A percentile compares a stretch with the other conserved stretches of the same genome.
Conservation (phyloP, 1,140 invertebrate genomes). For the Drosophila paulistorum region DNA sequence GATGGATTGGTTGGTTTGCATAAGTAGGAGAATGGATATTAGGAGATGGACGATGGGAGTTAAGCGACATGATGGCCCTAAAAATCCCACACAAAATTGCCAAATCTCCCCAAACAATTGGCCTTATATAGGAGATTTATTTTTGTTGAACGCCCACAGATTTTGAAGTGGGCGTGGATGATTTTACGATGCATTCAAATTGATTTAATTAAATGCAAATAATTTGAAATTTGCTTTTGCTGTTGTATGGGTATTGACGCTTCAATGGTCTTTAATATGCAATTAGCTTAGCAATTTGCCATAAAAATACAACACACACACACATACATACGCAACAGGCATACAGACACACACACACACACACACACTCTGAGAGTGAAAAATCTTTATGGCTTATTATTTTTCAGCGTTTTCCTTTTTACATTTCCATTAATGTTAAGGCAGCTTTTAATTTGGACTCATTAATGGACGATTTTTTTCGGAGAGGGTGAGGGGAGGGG, state of each 20-base stretch:
- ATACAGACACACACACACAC: conserved; percentile 41
- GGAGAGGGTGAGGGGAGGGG: background rate
- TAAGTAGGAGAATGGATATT: conserved; percentile 20
- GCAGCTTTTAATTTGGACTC: conserved; percentile 69
- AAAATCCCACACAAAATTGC: conserved; percentile 25
- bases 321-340: conserved; percentile 27
- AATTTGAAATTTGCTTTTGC: conserved; percentile 22
- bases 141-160: background rate
- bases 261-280: conserved; percentile 56
- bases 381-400: conserved; percentile 75
- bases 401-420: conserved; percentile 44
- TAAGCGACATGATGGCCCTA: conserved; percentile 1
- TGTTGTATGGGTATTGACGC: conserved; percentile 23
- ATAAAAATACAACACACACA: conserved; percentile 40
- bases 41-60: background rate
- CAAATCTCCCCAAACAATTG: conserved; percentile 60
- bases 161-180: no score
- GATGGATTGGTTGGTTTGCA: conserved; percentile 26
- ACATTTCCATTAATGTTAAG: conserved; percentile 64
- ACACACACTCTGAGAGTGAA: conserved; percentile 20
- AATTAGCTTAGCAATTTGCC: conserved; percentile 69
- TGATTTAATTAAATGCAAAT: conserved; percentile 73
- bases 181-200: conserved; percentile 41
- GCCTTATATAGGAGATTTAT: conserved; percentile 41
- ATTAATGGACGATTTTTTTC: conserved; percentile 44